Conservation (phyloP, 1,140 invertebrate genomes). For the Tetramorium simillimum region DNA sequence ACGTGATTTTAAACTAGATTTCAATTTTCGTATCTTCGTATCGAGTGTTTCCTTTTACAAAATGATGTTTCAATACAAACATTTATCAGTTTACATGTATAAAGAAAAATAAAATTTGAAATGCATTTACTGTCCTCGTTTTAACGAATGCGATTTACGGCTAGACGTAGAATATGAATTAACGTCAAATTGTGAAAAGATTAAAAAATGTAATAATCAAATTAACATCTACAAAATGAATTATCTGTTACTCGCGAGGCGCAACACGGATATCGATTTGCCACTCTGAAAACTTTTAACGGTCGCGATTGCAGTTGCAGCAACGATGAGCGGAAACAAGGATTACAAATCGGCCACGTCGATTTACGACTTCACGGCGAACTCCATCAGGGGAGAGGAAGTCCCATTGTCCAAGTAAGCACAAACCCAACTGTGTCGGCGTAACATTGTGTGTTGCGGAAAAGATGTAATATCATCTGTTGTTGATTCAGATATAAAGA, state of each 20-base stretch:
- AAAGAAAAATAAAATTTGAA: not conserved
- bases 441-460: not conserved
- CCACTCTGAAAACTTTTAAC: not conserved
- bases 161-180: not conserved
- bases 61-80: not conserved
- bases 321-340: slow-evolving; percentile 81
- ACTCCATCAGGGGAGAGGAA: slow-evolving; percentile 90
- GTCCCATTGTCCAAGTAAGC: slow-evolving; percentile 89
- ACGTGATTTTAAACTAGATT: not conserved
- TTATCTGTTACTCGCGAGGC: not conserved
- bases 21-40: not conserved
- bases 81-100: not conserved
- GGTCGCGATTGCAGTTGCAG: slow-evolving; percentile 60
- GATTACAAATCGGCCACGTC: slow-evolving; percentile 89
- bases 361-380: slow-evolving; percentile 92
- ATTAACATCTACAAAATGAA: slow-evolving; percentile 18
- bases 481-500: slow-evolving; percentile 87
- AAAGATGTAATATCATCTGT: slow-evolving; percentile 39
- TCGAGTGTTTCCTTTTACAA: not conserved
- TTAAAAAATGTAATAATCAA: not conserved
- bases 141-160: not conserved
- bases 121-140: not conserved
- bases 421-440: not conserved
- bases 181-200: not conserved
- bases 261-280: not conserved